Base-by-base conservation (phyloP, 2,888 invertebrate genomes). In the Aphodius granarius region DNA sequence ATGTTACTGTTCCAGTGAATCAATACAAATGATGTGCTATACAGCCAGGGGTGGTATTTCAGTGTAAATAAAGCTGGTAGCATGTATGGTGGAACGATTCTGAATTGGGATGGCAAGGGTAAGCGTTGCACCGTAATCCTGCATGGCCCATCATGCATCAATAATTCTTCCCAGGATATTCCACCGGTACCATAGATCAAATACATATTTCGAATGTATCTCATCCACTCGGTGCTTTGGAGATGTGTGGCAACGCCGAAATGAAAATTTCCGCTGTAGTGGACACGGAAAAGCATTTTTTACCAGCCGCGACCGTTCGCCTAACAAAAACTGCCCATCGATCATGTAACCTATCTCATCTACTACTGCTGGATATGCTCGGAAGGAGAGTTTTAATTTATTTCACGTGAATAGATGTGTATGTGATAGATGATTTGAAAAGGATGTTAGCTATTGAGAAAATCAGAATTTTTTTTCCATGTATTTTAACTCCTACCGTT, bases 331-430 rank as follows among this genome's bases (percentile, higher is more conserved):
- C 68, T 22, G 68, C 18, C 68, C 68, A 68, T 68, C 68, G 22
- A 68, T 68, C 68, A 68, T 22, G 68, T 20, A 68, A 21, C 68
- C 68, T 68, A 68, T 68, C 68, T 68, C 68, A 43, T 43, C 43
- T 43, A 43, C 43, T 43, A 13, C 43, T 43, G 43, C 43, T 43
- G 43, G 43, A 43, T 43, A 43, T 3, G 43, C 43, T 43, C 43
- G 43, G 43, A 43, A 43, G 43, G 43, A 43, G 13, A 43, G 43
- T 43, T 43, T 43, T 43, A 43, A 43, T 43, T 43, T 43, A 43
- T 9, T 9, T 43, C 43, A 43, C 43, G 43, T 43, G 43, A 13
- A 43, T 6, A 43, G 3, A 43, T 43, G 43, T 43, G 43, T 13
- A 43, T 13, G 43, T 6, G 43, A 43, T 9, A 3, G 43, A 13